Conservation (phyloP, 2,113 vertebrate genomes). For the Chelonoidis abingdonii region DNA sequence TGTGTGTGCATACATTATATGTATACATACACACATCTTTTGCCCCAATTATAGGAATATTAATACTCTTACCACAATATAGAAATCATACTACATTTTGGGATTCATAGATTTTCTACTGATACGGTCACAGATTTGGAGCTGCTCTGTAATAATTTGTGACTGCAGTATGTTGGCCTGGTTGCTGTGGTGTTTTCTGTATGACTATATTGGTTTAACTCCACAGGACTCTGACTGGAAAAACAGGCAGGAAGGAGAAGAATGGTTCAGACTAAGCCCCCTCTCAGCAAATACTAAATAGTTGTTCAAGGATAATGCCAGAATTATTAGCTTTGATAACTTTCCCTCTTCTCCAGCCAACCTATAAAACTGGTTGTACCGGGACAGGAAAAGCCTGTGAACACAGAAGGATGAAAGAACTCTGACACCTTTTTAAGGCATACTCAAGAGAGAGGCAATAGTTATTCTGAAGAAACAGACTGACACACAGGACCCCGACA, state of each 20-base stretch:
- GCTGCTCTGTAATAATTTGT: background rate
- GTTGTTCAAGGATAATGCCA: background rate
- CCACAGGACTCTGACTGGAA: background rate
- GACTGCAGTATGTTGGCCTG: background rate
- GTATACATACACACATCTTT: background rate
- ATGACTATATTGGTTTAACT: background rate
- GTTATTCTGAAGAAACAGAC: background rate
- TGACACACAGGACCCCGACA: background rate
- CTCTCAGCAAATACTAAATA: background rate
- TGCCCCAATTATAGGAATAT: background rate
- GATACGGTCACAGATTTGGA: background rate
- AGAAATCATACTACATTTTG: background rate
- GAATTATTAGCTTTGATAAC: background rate
- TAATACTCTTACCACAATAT: background rate
- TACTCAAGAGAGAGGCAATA: background rate
- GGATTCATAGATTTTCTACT: background rate
- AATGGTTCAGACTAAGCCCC: background rate
- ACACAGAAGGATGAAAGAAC: background rate
- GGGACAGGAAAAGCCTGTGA: background rate
- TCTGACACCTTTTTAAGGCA: background rate
- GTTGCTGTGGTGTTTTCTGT: background rate
- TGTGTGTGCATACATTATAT: fast-evolving
- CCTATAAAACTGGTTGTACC: background rate
- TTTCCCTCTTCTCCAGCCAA: background rate
- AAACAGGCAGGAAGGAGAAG: background rate